phyloP scores from a whole-genome alignment of 2,113 vertebrate species.

The Scopus umbretta region DNA sequence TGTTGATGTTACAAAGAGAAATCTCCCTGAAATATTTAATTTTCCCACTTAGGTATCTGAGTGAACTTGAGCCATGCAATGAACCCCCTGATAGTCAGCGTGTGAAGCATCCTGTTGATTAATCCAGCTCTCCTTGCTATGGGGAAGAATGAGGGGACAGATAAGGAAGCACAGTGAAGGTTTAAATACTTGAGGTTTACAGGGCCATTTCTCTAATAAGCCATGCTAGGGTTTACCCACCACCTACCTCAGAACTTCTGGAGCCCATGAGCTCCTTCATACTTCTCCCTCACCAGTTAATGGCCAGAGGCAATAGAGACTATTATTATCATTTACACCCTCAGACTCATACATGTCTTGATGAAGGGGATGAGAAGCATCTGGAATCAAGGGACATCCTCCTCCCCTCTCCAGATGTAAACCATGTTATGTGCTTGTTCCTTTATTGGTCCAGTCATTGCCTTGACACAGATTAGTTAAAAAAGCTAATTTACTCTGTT shows the following conservation, averaged over 20 bases:
- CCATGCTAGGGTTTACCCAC: fast-evolving
- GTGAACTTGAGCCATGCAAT: neutral
- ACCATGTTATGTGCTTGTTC: neutral
- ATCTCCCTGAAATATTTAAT: neutral
- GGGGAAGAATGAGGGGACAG: neutral
- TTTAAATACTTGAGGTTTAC: neutral
- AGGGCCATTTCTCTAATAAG: neutral
- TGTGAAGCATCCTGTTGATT: neutral
- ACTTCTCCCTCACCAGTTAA: neutral
- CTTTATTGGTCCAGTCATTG: neutral
- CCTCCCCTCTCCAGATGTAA: neutral
- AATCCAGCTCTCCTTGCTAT: neutral
- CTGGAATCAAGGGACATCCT: neutral
- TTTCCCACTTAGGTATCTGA: neutral
- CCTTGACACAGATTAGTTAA: neutral
- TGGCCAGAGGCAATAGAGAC: neutral
- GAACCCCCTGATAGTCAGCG: neutral
- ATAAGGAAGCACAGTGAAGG: neutral
- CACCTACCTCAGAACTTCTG: neutral
- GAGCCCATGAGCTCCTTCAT: neutral
- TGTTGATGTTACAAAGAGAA: neutral
- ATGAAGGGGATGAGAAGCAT: neutral
- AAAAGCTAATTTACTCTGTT: neutral
- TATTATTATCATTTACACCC: neutral
- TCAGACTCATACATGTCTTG: neutral